Evolutionary conservation across 92 coral and sea anemone genomes (phyloP).

Genomic region (Paramuricea clavata): DNA sequence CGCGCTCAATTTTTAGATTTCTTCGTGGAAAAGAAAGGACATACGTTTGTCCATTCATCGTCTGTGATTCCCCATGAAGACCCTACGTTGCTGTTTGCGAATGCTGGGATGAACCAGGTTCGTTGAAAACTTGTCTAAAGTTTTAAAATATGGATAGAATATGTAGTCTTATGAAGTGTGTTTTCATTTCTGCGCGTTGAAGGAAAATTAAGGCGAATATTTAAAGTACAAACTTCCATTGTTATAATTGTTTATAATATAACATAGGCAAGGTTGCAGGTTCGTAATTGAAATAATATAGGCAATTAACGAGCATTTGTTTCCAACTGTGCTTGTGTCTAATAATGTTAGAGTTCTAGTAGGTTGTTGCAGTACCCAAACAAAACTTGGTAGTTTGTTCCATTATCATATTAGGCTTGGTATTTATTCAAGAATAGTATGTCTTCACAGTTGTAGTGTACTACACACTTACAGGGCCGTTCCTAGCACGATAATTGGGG

Average conservation of each 20-base stretch:
- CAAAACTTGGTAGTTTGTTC: no score
- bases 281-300: no score
- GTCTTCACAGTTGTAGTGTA: no score
- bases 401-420: no score
- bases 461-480: no score
- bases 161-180: not conserved
- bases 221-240: not conserved
- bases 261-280: no score
- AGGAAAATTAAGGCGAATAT: not conserved
- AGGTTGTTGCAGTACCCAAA: no score
- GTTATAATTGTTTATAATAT: not conserved
- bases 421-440: no score
- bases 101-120: slow-evolving; percentile 99
- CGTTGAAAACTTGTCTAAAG: not conserved
- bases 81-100: slow-evolving; percentile 93
- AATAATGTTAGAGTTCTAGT: no score
- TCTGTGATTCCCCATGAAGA: slow-evolving; percentile 95
- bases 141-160: not conserved
- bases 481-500: no score
- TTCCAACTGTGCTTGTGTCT: no score
- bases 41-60: slow-evolving; percentile 90
- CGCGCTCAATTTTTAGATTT: slow-evolving; percentile 87
- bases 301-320: no score
- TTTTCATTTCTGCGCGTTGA: not conserved
- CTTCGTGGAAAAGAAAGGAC: slow-evolving; percentile 87